phyloP scores from a whole-genome alignment of 2,888 invertebrate genomes.

The Cryptocephalus moraei region DNA sequence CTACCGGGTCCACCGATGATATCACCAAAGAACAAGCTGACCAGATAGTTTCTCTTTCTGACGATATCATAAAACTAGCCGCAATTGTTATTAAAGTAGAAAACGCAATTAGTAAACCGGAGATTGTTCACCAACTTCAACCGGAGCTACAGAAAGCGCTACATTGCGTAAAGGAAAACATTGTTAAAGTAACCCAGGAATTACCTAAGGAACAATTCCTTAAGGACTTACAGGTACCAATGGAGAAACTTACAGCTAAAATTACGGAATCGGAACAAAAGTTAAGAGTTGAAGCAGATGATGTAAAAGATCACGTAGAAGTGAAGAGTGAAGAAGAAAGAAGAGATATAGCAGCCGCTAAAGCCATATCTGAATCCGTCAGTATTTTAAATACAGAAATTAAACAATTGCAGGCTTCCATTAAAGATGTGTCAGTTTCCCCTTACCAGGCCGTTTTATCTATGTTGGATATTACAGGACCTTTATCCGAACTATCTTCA shows the following conservation, averaged over 20 bases:
- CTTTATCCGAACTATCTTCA: too few species aligned
- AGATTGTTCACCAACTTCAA: constrained; percentile 3
- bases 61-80: constrained; percentile 9
- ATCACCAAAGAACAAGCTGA: constrained; percentile 5
- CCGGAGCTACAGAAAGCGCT: constrained; percentile 10
- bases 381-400: constrained; percentile 4
- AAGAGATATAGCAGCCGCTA: constrained; percentile 3
- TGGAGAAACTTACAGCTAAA: constrained; percentile 8
- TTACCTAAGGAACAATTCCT: constrained; percentile 2
- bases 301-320: background rate
- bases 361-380: constrained; percentile 6
- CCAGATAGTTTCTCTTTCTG: constrained; percentile 6
- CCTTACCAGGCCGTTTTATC: too few species aligned
- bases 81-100: constrained; percentile 5
- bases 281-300: background rate
- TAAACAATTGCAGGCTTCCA: background rate
- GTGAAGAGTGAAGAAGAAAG: background rate
- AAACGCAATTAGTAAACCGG: constrained; percentile 8
- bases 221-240: constrained; percentile 4
- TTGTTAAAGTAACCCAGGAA: constrained; percentile 6
- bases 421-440: background rate
- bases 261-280: constrained; percentile 3
- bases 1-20: background rate
- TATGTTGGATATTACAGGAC: too few species aligned
- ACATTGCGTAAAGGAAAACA: constrained; percentile 10